Conservation (phyloP, 2,113 vertebrate genomes). For the Scortum barcoo region DNA sequence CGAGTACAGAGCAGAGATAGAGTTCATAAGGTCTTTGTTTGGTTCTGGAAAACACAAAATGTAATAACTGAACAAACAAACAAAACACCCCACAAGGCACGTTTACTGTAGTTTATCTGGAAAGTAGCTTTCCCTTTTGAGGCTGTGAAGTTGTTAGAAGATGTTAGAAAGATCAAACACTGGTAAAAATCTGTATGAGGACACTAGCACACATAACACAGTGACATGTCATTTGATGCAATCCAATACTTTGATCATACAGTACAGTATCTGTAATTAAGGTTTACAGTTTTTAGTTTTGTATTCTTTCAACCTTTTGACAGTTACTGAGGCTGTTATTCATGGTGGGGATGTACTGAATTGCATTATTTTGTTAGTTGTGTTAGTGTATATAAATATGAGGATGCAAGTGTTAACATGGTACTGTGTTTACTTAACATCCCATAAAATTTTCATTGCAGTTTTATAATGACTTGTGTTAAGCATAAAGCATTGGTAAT, state of each 20-base stretch:
- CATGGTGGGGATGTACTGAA: neutral
- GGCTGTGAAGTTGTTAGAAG: no score
- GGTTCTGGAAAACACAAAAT: neutral
- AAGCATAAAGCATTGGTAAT: no score
- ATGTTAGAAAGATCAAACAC: neutral
- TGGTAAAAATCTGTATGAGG: neutral
- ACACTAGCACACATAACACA: neutral
- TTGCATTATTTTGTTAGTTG: neutral
- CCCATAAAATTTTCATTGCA: no score
- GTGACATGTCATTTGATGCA: neutral
- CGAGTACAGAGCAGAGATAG: neutral
- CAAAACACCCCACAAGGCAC: neutral
- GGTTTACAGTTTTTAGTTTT: neutral
- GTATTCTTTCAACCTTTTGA: neutral
- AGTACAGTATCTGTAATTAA: neutral
- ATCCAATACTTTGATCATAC: neutral
- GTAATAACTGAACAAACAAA: no score
- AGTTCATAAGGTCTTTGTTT: neutral
- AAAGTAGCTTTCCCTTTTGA: neutral
- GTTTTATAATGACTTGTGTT: no score
- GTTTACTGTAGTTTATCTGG: neutral
- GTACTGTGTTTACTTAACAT: no score
- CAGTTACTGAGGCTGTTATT: neutral
- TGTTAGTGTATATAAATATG: neutral
- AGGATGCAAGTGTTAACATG: no score